These are phyloP conservation scores for Eulemur coronatus DNA, from an alignment of 2,797 vertebrate species.

Conservation along the genomic window DNA sequence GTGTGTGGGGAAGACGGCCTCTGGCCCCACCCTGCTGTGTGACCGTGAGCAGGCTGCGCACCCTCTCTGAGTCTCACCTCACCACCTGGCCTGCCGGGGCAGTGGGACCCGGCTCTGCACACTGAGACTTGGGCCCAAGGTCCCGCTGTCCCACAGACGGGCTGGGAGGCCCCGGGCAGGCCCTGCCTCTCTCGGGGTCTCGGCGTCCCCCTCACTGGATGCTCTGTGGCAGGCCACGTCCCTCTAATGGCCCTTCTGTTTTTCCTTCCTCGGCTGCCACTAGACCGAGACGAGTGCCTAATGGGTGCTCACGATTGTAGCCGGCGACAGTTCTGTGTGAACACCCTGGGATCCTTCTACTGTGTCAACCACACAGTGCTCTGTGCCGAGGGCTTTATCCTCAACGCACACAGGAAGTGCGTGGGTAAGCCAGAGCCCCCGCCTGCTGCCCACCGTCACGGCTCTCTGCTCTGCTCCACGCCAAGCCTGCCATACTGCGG, in stretches of 20 bases:
- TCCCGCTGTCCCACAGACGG: background rate
- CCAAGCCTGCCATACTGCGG: conserved; percentile 28
- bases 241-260: conserved; percentile 81
- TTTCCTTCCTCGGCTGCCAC: conserved; percentile 76
- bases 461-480: conserved; percentile 56
- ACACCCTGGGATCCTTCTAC: conserved; percentile 87
- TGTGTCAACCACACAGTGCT: conserved; percentile 86
- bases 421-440: conserved; percentile 86
- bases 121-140: background rate
- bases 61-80: background rate
- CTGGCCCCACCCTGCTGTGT: background rate
- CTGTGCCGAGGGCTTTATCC: conserved; percentile 87
- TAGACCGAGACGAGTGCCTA: conserved; percentile 87
- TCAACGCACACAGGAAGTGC: conserved; percentile 84
- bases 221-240: background rate
- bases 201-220: background rate
- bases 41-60: background rate
- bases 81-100: background rate
- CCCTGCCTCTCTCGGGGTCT: background rate
- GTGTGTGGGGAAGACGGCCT: background rate
- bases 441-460: background rate
- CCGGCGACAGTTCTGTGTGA: conserved; percentile 86
- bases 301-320: conserved; percentile 84
- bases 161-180: background rate
- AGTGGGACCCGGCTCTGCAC: background rate